Evolutionary conservation across 2,888 invertebrate genomes (phyloP), one percentile per base, ranked within the genome.

Genomic region (Allophyes oxyacanthae): DNA sequence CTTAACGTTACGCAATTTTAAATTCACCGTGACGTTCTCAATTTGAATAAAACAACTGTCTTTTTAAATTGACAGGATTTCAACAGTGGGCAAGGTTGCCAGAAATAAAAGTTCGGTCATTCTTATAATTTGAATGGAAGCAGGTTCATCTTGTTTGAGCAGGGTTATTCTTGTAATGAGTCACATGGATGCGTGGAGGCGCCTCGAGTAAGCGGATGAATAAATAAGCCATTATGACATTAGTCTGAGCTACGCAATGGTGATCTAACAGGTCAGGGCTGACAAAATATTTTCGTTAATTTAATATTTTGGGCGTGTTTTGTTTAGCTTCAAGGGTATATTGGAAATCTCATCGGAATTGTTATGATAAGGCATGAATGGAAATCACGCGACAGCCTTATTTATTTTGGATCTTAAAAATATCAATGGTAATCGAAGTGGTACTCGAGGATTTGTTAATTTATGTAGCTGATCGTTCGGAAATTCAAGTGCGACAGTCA

Each of bases 211-310:
- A 62, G 58, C 70, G 65, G 49, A 72, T 66, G 75, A 78, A 80
- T 79, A 72, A 76, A 78, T 79, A 71, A 64, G 40, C 52, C 43
- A 59, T 76, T 75, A 75, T 69, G 63, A 72, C 72, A 75, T 64
- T 70, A 63, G 50, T 57, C 25, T 52, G 58, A 32, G 59, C 62
- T 71, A 66, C 65, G 68, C 56, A 54, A 61, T 45, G 45, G 28
- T 53, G 58, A 49, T 56, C 48, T 61, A 49, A 68, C 42, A 58
- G 72, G 65, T 75, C 77, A 81, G 78, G 82, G 81, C 46, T 82
- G 78, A 40, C 79, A 54, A 56, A 71, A 72, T 66, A 63, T 64
- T 71, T 33, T 60, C 54, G 6, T 59, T 15, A 44, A 37, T 40
- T 55, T 43, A 51, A 41, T 42, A 30, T 20, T 54, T 69, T 60